Base-by-base conservation (phyloP, 2,113 vertebrate species). In the Nothocercus nigrocapillus region DNA sequence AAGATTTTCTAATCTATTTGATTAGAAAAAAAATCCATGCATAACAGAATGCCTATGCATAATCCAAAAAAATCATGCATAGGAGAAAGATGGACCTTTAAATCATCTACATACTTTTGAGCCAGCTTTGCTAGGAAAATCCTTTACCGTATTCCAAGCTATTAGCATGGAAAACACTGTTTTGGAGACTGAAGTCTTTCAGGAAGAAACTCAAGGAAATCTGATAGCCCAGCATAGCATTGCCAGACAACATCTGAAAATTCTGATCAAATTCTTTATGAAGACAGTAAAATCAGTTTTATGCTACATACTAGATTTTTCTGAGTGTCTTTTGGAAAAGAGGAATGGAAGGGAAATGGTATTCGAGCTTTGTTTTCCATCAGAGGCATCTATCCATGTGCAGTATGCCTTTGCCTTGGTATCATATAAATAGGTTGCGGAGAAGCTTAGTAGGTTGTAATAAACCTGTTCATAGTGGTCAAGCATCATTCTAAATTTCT, bases 131-230 rank as follows among this genome's bases (percentile, higher is more conserved):
- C 66, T 89, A 86, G 51, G 69, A 96, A 94, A 90, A 81, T 81
- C 64, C 92, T 94, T 96, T 83, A 95, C 83, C 73, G 86, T 12
- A 13, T 93, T 92, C 90, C 92, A 94, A 81, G 66, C 51, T 94
- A 88, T 86, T 93, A 94, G 89, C 81, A 95, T 64, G 34, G 83
- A 92, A 94, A 95, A 94, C 83, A 93, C 70, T 82, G 92, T 90
- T 92, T 78, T 90, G 81, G 80, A 95, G 93, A 89, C 83, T 90
- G 81, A 92, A 93, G 47, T 81, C 88, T 90, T 82, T 86, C 69
- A 90, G 69, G 85, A 90, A 88, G 61, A 94, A 93, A 92, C 66
- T 62, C 32, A 74, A 95, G 47, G 91, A 94, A 93, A 86, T 92
- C 83, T 96, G 77, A 89, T 90, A 86, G 90, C 81, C 0, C 20